These are phyloP conservation scores for Clostera curtula DNA, from an alignment of 2,888 invertebrate genomes.

Conservation along the genomic window DNA sequence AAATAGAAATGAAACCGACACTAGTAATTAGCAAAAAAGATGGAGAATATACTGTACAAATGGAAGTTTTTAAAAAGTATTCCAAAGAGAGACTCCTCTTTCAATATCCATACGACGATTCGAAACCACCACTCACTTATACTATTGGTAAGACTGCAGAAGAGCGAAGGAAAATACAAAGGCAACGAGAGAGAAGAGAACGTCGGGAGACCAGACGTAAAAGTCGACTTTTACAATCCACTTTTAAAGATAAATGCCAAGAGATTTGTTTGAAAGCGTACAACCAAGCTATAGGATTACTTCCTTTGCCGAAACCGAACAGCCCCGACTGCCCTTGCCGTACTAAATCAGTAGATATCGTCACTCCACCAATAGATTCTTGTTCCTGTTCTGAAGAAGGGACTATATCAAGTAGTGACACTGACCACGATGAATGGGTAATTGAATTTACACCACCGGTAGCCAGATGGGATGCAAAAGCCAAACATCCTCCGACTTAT, in stretches of 20 bases:
- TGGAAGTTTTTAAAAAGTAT: slow-evolving; percentile 66
- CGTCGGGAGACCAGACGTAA: slow-evolving; percentile 60
- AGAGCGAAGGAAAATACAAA: slow-evolving; percentile 48
- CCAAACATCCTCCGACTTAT: slow-evolving; percentile 43
- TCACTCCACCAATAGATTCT: slow-evolving; percentile 47
- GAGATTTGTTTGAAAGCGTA: slow-evolving; percentile 68
- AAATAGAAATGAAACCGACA: slow-evolving; percentile 57
- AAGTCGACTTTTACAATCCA: slow-evolving; percentile 53
- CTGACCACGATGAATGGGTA: slow-evolving; percentile 63
- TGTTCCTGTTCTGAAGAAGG: slow-evolving; percentile 62
- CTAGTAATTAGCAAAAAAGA: slow-evolving; percentile 49
- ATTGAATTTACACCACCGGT: slow-evolving; percentile 61
- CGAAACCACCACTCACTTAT: slow-evolving; percentile 52
- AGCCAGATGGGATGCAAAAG: slow-evolving; percentile 51
- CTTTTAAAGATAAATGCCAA: slow-evolving; percentile 61
- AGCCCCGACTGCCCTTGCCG: slow-evolving; percentile 57
- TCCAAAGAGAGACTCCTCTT: slow-evolving; percentile 54
- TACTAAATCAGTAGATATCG: slow-evolving; percentile 22
- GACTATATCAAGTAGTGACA: slow-evolving; percentile 49
- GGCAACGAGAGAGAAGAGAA: slow-evolving; percentile 50
- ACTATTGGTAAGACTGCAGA: slow-evolving; percentile 59
- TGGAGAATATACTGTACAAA: slow-evolving; percentile 59
- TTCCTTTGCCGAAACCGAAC: slow-evolving; percentile 54
- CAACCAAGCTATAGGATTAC: slow-evolving; percentile 60
- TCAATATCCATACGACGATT: slow-evolving; percentile 67